Evolutionary conservation across 2,797 vertebrate species (phyloP), one percentile per base, ranked within the genome.

Genomic region (Amblyopsis hoosieri): DNA sequence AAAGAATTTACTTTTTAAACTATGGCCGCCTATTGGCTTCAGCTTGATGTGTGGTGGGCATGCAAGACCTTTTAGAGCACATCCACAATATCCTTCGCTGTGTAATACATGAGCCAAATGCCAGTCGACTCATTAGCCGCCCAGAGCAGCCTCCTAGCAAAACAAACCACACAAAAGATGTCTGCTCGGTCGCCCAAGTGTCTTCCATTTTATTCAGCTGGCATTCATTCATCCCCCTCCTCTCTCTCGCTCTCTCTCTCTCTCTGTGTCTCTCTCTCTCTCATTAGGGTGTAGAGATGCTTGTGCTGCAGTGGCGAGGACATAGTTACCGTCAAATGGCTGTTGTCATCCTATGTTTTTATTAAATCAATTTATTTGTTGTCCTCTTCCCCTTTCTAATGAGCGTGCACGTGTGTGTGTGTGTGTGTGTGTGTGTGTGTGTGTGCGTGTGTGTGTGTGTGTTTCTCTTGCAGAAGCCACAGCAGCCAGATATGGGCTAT

Each of bases 401-500:
- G 10, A 15, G 14, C 7, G 12, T 48, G 9, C 7, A 4, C 7
- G 33, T 7, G 33, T 7, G 33, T 33, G 1, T 71, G 11, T 46
- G 33, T 33, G 33, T 33, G 1, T 71, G 11, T 46, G 9, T 37
- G 4, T 33, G 33, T 33, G 33, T 33, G 1, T 71, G 11, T 46
- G 9, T 37, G 4, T 33, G 31, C 1, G 31, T 33, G 33, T 33
- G 1, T 71, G 11, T 46, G 62, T 3, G 62, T 14, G n/a, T 50
- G 45, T 58, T 19, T 49, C 29, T 45, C 19, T 83, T 88, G 13
- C 85, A 98, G 96, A 98, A 96, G 89, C 94, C 93, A 12, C 85
- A 97, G 68, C 93, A 96, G 62, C 96, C 94, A 0, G 96, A 98
- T 66, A 96, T 97, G 95, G 96, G 95, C 76, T 95, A 98, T 63